Conservation (phyloP, 2,888 invertebrate species). For the Campoplex capitator region DNA sequence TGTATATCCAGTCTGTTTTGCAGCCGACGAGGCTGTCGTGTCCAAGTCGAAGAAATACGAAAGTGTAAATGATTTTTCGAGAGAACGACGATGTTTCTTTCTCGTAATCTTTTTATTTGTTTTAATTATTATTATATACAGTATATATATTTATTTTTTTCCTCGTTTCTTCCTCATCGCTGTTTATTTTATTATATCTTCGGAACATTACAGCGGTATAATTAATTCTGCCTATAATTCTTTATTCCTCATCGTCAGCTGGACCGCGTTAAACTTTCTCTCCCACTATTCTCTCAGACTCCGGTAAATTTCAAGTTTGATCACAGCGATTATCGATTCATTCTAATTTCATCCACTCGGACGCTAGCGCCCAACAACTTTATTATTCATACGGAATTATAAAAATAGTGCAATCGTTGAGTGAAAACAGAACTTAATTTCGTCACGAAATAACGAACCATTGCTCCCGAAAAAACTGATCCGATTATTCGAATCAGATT, state of each 20-base stretch:
- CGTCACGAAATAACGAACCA: not conserved
- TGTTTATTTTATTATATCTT: conserved; percentile 41
- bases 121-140: not conserved
- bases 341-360: not conserved
- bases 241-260: conserved; percentile 26
- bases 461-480: not conserved
- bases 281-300: conserved; percentile 5
- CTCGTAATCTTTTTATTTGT: conserved; percentile 5
- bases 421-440: not conserved
- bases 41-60: conserved; percentile 55
- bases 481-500: not conserved
- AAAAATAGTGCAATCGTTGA: not conserved
- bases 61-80: conserved; percentile 51
- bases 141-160: not conserved
- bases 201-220: not conserved
- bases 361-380: not conserved
- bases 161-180: not conserved
- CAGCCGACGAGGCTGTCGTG: conserved; percentile 9
- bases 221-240: not conserved
- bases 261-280: conserved; percentile 41
- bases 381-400: not conserved
- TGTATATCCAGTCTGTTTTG: conserved; percentile 20
- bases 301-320: not conserved
- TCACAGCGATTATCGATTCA: not conserved
- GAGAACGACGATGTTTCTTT: conserved; percentile 35